Base-by-base conservation (phyloP, 1,140 invertebrate species). In the Proales similis region DNA sequence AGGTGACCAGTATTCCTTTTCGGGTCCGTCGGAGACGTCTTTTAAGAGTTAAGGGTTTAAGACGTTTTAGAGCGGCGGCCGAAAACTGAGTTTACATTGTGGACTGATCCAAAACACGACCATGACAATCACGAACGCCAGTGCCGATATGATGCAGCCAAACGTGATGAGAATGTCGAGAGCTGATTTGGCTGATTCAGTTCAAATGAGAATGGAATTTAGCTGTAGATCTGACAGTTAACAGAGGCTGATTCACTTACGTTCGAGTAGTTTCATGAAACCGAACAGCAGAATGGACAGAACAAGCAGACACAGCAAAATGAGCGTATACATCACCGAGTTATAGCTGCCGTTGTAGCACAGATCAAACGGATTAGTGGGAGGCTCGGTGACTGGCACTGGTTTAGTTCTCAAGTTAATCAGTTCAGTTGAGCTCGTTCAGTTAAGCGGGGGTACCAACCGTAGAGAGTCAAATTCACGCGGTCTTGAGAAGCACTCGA, bases 61-160 rank as follows among this genome's bases (percentile, higher is more conserved):
- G 32, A 33, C 12, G 22, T 11, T 49, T 51, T 11, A 51, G 26
- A 9, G 33, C 33, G 14, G 29, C 42, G 38, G 22, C 17, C 4
- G 22, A 4, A 42, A 42, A 42, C 39, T 42, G n/a, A n/a, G n/a
- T n/a, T n/a, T 42, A 57, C 51, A 57, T 42, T 24, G 36, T 19
- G 51, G 51, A 26, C 51, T 57, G 11, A 57, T 57, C 51, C 51
- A 57, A 26, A 57, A 57, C 24, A 57, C 45, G 14, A 57, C 27
- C 38, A 42, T 57, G 4, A 57, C 45, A 30, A 57, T 57, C 11
- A 57, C 17, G 12, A 57, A 57, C 17, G 36, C 51, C 27, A 57
- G 39, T 3, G 51, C 27, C 11, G 33, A 36, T 9, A 57, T 27
- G 30, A 57, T 42, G 19, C 51, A 57, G 9, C 51, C 51, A 57